Base-by-base conservation (phyloP, 2,888 invertebrate genomes). In the Agrochola circellaris region DNA sequence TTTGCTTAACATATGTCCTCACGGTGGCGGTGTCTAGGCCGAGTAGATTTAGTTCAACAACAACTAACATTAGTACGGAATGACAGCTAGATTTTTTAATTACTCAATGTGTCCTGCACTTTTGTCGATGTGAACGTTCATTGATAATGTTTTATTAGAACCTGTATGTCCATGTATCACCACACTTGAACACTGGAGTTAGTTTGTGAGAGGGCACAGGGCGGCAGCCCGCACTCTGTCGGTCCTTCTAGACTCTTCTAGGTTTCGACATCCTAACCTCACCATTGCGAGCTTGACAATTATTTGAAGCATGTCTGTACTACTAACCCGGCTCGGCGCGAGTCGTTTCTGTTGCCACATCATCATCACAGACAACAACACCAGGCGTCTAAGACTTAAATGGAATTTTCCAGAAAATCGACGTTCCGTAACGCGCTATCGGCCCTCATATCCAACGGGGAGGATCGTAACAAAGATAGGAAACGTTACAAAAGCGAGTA, bases 401-500 rank as follows among this genome's bases (percentile, higher is more conserved):
- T 96, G 96, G 94, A 96, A 96, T 96, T 96, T 96, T 96, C 93
- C 97, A 97, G 97, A 97, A 97, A 96, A 95, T 96, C 97, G 94
- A 96, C 97, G 96, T 97, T 97, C 96, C 97, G 97, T 96, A 97
- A 95, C 95, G 97, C 97, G 95, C 96, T 97, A 95, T 96, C 96
- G 94, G 96, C 97, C 93, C 95, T 97, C 96, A 97, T 96, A 96
- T 96, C 96, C 96, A 96, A 95, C 96, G 96, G 94, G 95, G 97
- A 95, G 97, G 97, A 95, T 95, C 97, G 95, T 97, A 97, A 95
- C 97, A 97, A 96, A 97, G 97, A 95, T 95, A 97, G 97, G 95
- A 97, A 97, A 96, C 97, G 97, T 96, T 97, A 97, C 96, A 97
- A 98, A 97, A 98, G 98, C 94, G 98, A 98, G 97, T 98, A 98